Percentiles rank a stretch among this genome's conserved stretches.
Conservation (phyloP, 2,797 vertebrate species). For the Eulemur mongoz region DNA sequence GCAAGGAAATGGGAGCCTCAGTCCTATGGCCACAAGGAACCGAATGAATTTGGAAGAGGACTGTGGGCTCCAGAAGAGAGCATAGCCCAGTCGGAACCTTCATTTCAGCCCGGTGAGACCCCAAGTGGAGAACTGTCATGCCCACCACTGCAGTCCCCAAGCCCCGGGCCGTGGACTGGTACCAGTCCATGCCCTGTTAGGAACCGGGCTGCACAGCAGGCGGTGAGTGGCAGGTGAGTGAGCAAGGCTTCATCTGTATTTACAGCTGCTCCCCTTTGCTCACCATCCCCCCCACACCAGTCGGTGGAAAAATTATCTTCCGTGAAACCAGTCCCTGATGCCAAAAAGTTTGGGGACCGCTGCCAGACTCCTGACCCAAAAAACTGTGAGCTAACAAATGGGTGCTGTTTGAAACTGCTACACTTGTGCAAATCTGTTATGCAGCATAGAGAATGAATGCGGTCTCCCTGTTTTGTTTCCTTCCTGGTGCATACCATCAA, state of each 20-base stretch:
- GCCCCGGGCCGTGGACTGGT: too few relatives aligned
- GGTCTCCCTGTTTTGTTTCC: background rate
- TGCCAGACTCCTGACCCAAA: background rate
- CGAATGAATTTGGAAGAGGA: background rate
- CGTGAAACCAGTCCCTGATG: too few relatives aligned
- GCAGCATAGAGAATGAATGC: background rate
- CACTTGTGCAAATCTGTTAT: background rate
- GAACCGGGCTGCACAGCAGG: too few relatives aligned
- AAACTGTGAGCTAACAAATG: background rate
- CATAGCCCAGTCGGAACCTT: too few relatives aligned
- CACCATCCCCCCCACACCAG: too few relatives aligned
- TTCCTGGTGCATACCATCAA: fast-evolving
- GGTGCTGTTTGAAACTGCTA: background rate
- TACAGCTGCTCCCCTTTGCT: too few relatives aligned
- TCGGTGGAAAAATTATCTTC: too few relatives aligned
- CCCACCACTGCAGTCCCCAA: fast-evolving
- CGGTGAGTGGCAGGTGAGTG: too few relatives aligned
- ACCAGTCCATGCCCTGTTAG: too few relatives aligned
- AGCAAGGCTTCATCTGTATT: too few relatives aligned
- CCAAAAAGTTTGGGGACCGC: too few relatives aligned
- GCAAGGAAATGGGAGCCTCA: background rate
- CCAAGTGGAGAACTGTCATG: too few relatives aligned
- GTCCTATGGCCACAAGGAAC: background rate
- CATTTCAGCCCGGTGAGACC: background rate
- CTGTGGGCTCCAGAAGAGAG: background rate